These are phyloP conservation scores for Ictalurus punctatus DNA, from an alignment of 2,113 vertebrate genomes.

Conservation along the genomic window DNA sequence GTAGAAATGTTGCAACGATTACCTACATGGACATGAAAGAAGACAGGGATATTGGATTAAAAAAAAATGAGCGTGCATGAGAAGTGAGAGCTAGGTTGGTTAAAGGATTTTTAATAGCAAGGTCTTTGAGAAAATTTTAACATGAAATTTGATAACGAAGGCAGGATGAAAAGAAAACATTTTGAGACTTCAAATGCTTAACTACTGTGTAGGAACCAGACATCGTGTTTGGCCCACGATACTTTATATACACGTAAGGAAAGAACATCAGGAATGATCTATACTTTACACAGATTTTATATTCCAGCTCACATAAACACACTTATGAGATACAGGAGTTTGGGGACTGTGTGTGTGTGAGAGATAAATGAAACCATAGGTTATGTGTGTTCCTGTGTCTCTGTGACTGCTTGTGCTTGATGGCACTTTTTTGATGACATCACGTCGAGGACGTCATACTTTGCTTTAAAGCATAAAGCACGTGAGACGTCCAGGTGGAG, in stretches of 20 bases:
- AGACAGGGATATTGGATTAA: neutral
- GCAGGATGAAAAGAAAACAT: neutral
- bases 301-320: neutral
- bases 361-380: neutral
- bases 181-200: neutral
- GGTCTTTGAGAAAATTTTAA: neutral
- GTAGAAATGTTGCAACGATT: neutral
- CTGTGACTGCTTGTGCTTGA: neutral
- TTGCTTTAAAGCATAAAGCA: neutral
- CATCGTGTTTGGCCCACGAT: neutral
- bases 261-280: neutral
- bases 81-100: neutral
- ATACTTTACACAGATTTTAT: neutral
- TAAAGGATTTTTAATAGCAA: neutral
- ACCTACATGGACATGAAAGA: neutral
- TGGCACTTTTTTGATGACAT: neutral
- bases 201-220: neutral
- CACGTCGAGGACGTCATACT: neutral
- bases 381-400: neutral
- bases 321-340: neutral
- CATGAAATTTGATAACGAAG: neutral
- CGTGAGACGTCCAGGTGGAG: neutral
- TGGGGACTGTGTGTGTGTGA: neutral
- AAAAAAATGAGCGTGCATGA: neutral
- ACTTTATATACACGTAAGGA: neutral